Conservation (phyloP, 30 jellyfish, hydroid and myxozoan species). For the Rhopilema esculentum region DNA sequence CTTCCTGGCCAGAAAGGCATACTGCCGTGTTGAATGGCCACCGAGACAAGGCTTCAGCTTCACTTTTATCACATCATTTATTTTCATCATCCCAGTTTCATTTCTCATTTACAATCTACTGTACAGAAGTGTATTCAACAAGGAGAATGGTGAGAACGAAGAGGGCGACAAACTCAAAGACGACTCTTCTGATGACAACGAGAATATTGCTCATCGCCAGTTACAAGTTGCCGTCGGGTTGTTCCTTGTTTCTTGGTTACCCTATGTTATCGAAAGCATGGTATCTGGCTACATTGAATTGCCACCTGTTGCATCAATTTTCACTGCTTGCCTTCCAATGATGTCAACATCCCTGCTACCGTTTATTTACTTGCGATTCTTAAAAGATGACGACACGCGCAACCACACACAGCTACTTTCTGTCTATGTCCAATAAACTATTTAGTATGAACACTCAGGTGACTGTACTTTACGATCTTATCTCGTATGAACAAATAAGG, state of each 20-base stretch:
- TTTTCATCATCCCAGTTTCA: conserved; percentile 91
- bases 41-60: conserved; percentile 91
- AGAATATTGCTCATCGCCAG: conserved; percentile 78
- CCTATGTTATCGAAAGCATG: conserved; percentile 90
- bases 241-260: conserved; percentile 94
- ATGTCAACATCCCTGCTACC: conserved; percentile 90
- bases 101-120: conserved; percentile 84
- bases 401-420: conserved; percentile 22
- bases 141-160: conserved; percentile 28
- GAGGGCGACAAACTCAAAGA: conserved; percentile 26
- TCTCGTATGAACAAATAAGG: too few species aligned
- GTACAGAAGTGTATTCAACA: conserved; percentile 48
- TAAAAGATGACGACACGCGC: conserved; percentile 47
- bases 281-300: conserved; percentile 75
- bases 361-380: conserved; percentile 58
- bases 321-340: conserved; percentile 89
- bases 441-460: background rate
- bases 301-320: conserved; percentile 66
- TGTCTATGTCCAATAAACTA: conserved; percentile 48
- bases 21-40: conserved; percentile 98
- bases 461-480: background rate
- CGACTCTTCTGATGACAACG: conserved; percentile 49
- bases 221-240: conserved; percentile 80
- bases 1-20: conserved; percentile 89
- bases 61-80: conserved; percentile 85